phyloP scores from a whole-genome alignment of 2,888 invertebrate genomes.

The Latrodectus elegans region DNA sequence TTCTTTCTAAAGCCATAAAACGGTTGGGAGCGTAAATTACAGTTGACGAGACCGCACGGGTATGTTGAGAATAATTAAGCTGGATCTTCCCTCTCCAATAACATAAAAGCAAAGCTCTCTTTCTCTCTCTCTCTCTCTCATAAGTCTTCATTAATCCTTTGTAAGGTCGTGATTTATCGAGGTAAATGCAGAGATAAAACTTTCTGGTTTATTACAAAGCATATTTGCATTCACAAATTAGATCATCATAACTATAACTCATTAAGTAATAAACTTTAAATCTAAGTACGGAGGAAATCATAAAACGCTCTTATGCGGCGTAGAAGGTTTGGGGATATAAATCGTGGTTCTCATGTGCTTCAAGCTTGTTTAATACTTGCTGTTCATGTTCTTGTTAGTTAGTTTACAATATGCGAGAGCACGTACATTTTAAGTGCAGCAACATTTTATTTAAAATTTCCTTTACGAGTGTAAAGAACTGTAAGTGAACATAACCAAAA shows the following conservation, averaged over 20 bases:
- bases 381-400: too few relatives aligned
- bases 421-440: too few relatives aligned
- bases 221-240: conserved; percentile 5
- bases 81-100: neutral
- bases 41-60: conserved; percentile 4
- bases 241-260: neutral
- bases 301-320: too few relatives aligned
- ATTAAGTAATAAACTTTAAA: neutral
- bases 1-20: conserved; percentile 1
- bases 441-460: too few relatives aligned
- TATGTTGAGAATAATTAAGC: conserved; percentile 3
- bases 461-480: too few relatives aligned
- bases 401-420: too few relatives aligned
- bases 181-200: conserved; percentile 8
- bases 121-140: too few relatives aligned
- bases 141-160: conserved; percentile 22
- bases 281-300: too few relatives aligned
- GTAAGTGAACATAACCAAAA: too few relatives aligned
- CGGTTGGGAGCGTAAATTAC: neutral
- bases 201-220: neutral
- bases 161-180: conserved; percentile 6
- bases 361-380: too few relatives aligned
- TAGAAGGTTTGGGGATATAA: too few relatives aligned
- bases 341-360: too few relatives aligned
- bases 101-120: conserved; percentile 17